Base-by-base conservation (phyloP, 2,888 invertebrate species). In the Tanypteryx hageni region DNA sequence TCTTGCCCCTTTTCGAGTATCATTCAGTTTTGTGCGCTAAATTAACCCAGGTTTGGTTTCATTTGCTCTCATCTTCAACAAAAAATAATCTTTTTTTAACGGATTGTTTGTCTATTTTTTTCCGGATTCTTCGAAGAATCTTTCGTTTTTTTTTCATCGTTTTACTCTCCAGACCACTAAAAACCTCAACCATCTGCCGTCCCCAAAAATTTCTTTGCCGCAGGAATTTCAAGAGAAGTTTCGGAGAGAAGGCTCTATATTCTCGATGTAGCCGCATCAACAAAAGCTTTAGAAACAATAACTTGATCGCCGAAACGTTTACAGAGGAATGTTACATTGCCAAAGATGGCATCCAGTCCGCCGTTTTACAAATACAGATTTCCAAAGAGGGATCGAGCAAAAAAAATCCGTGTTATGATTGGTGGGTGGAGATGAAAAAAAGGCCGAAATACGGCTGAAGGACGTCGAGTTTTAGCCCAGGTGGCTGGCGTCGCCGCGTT, bases 381-480 rank as follows among this genome's bases (percentile, higher is more conserved):
- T 27, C 76, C 76, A 76, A 76, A 76, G 13, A 22, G 22, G 76
- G 76, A 14, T 8, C 18, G 76, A 76, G 5, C 44, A 44, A 76
- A 76, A 76, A 76, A 76, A 27, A 76, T 76, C 27, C 27, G 76
- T 10, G 4, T 13, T 76, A 76, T 76, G 76, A 76, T 76, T 27
- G 11, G 22, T 27, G 76, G 76, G 27, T 16, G 27, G 22, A 4
- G 76, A 14, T 5, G 27, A 27, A 58, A 22, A 27, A 10, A 5
- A 56, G 11, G 58, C 7, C 11, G 27, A 58, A 22, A 31, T 31
- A 14, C 61, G 68, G 44, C n/a, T 44, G 68, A 64, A 89, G 44
- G 56, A n/a, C 89, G 56, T 31, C 89, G 11, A 18, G 68, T 68
- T 89, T 89, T 22, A 22, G 76, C 76, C 76, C 76, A 76, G 76